Evolutionary conservation across 2,888 invertebrate species (phyloP), one percentile per base, ranked within the genome.

Genomic region (Tipula helvola): DNA sequence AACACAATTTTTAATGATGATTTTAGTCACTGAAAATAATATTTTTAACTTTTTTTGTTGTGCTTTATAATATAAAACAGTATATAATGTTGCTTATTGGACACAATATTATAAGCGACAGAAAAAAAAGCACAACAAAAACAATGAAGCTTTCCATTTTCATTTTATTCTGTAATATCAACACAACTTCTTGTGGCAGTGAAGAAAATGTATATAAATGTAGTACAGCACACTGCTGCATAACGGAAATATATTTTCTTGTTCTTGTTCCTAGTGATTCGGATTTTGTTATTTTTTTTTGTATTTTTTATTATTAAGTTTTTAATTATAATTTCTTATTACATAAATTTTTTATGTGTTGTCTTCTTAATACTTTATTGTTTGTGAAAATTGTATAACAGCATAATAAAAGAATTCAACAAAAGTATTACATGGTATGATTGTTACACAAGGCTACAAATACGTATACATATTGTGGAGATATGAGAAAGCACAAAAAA

Each of bases 301-400:
- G n/a, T n/a, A n/a, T n/a, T n/a, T n/a, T 52, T 52, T 28, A 28
- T 57, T 18, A 57, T 71, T 71, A 57, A 57, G 52, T 57, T 71
- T 71, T 71, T 71, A 71, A 71, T 71, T 71, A 71, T 71, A 71
- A 71, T 71, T 71, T 71, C 71, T 18, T 71, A 28, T 71, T 71
- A 71, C 28, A 71, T 71, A 71, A 71, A 12, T 71, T 52, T 52
- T 52, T 52, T 52, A 16, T 71, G 71, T 28, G 71, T 71, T 71
- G 28, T 71, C 71, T 71, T 71, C 71, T 71, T 71, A 71, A 71
- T 71, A 71, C 71, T 71, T 71, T 71, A 71, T 71, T 71, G 71
- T 71, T 71, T 71, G 71, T 71, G 71, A 71, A 71, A 71, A 71
- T 71, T 71, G 71, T 71, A 71, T 71, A 71, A 71, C 71, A 71